A percentile compares a stretch with the other conserved stretches of the same genome.
phyloP scores from a whole-genome alignment of 2,888 invertebrate species.

The Phania funesta region DNA sequence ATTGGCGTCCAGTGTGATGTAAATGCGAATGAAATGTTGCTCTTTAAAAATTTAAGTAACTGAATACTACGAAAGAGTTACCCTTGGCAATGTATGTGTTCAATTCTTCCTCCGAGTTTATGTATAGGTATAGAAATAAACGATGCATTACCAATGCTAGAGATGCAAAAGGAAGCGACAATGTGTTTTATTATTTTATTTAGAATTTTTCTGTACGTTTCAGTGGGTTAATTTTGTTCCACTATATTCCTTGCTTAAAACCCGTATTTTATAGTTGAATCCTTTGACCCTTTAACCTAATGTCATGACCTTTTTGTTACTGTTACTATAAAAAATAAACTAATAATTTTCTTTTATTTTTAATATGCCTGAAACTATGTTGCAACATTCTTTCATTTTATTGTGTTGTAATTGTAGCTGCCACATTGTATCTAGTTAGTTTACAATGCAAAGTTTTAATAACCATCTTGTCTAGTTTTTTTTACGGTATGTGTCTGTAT shows the following conservation, averaged over 20 bases:
- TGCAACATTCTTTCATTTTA: slow-evolving; percentile 42
- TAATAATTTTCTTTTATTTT: slow-evolving; percentile 43
- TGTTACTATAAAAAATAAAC: neutral
- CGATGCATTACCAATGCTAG: too few relatives aligned
- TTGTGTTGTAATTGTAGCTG: slow-evolving; percentile 13
- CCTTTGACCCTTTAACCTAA: slow-evolving; percentile 49
- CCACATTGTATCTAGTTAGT: slow-evolving; percentile 38
- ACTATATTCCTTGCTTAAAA: neutral
- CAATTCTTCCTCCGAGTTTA: too few relatives aligned
- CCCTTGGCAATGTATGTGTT: too few relatives aligned
- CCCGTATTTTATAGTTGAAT: neutral
- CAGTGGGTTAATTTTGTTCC: neutral
- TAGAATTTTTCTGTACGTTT: too few relatives aligned
- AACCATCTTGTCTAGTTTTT: slow-evolving; percentile 47
- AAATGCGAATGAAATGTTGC: too few relatives aligned
- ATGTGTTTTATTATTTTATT: too few relatives aligned
- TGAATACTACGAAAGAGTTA: too few relatives aligned
- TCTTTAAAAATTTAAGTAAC: too few relatives aligned
- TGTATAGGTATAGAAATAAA: too few relatives aligned
- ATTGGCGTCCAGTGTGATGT: too few relatives aligned
- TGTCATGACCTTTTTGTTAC: slow-evolving; percentile 18
- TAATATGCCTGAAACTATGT: slow-evolving; percentile 24
- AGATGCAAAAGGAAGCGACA: too few relatives aligned
- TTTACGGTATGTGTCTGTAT: slow-evolving; percentile 14
- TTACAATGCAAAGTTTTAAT: slow-evolving; percentile 44